A percentile compares a stretch with the other conserved stretches of the same genome.
These are phyloP conservation scores for Micrasema minimum DNA, from an alignment of 1,140 invertebrate species.

Conservation along the genomic window DNA sequence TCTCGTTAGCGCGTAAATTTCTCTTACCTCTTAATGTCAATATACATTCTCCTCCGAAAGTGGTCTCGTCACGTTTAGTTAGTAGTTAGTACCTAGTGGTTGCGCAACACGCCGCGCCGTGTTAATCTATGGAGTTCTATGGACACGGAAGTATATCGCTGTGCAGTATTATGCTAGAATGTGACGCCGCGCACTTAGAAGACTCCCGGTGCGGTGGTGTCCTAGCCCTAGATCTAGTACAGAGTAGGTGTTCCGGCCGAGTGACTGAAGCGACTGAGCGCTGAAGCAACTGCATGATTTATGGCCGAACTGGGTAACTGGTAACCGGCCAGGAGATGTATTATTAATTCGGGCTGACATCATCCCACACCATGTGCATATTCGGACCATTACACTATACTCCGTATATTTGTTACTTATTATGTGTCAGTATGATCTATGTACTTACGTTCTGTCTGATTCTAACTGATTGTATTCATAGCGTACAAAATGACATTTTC, in stretches of 20 bases:
- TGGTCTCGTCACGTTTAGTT: slow-evolving; percentile 1
- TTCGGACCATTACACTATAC: slow-evolving; percentile 10
- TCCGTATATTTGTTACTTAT: too few relatives aligned
- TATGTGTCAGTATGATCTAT: too few relatives aligned
- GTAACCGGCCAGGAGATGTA: slow-evolving; percentile 15
- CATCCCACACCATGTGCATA: slow-evolving; percentile 24
- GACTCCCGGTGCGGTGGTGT: too few relatives aligned
- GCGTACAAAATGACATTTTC: too few relatives aligned
- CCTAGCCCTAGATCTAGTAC: too few relatives aligned
- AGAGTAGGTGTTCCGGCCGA: neutral
- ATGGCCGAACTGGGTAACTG: neutral
- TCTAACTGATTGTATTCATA: too few relatives aligned
- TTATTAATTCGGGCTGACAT: slow-evolving; percentile 26
- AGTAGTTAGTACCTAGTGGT: neutral
- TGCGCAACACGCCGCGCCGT: neutral
- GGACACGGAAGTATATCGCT: neutral
- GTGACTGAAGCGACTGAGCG: slow-evolving; percentile 8
- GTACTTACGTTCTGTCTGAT: too few relatives aligned
- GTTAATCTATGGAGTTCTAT: neutral
- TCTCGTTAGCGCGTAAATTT: neutral
- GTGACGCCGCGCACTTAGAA: too few relatives aligned
- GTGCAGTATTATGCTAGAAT: neutral
- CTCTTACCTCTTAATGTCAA: slow-evolving; percentile 12
- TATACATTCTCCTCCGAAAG: slow-evolving; percentile 4
- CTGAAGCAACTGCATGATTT: slow-evolving; percentile 15